Base-by-base conservation (phyloP, 1,140 invertebrate genomes). In the Drosophila lowei region DNA sequence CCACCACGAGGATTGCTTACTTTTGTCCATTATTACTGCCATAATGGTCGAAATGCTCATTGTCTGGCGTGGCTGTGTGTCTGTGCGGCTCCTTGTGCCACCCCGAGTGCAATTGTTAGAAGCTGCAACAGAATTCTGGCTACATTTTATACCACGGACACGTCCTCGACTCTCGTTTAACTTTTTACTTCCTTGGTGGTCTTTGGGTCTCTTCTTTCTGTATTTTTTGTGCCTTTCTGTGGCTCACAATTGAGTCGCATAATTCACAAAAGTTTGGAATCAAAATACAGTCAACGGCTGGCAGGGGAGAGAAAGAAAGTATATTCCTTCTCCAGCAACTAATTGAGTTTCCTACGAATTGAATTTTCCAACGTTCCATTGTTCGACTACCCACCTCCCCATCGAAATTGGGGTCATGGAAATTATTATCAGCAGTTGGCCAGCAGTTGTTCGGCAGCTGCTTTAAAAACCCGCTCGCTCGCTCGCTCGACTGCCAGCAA, bases 201-300 rank as follows among this genome's bases (percentile, higher is more conserved):
- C 60, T 57, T 67, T 67, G 56, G 75, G 63, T 74, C 34, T 59
- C 46, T 16, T 5, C 13, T 16, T 59, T 65, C 43, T 57, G 18
- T 18, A 1, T 47, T 47, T 52, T 65, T 47, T 66, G 73, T 47
- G 58, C 38, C 46, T 52, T 56, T 59, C 38, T 48, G 56, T 42
- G 30, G n/a, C 16, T 16, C 74, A 43, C 56, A 48, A 74, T 60
- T 72, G 66, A 65, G 67, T 61, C 63, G 41, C 78, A 73, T 81
- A 81, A 77, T 77, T 81, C 68, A 81, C 30, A 73, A 80, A 85
- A 77, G 70, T 79, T 79, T 79, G 53, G 61, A 79, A 75, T 79
- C 77, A 75, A 86, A 68, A 62, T 50, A 46, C 25, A 48, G 42
- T 18, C 18, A 42, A 34, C 53, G 60, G n/a, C 42, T 57, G 9